These are phyloP conservation scores for Dolichopus griseipennis DNA, from an alignment of 2,888 invertebrate genomes.

Conservation along the genomic window DNA sequence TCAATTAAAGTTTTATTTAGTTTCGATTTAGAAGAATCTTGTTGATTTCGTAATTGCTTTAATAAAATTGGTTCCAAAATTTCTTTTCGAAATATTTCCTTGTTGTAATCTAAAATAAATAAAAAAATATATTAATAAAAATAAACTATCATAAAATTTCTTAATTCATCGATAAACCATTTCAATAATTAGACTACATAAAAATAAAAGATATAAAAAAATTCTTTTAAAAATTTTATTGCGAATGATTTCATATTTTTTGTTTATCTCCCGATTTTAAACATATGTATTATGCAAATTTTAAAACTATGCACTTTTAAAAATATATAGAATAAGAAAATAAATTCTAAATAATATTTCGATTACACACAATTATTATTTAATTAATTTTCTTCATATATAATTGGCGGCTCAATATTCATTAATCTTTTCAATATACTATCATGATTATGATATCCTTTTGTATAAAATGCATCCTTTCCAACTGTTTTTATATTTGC, in stretches of 20 bases:
- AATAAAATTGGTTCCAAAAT: background rate
- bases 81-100: background rate
- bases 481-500: constrained; percentile 33
- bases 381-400: background rate
- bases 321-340: no score
- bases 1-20: background rate
- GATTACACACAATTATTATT: no score
- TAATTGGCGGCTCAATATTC: background rate
- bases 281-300: no score
- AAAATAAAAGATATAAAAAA: no score
- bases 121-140: background rate
- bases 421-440: background rate
- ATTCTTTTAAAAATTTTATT: no score
- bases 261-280: no score
- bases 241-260: no score
- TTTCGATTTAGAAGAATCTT: background rate
- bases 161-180: no score
- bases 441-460: constrained; percentile 35
- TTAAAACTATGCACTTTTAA: no score
- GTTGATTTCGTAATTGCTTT: background rate
- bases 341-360: no score
- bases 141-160: no score
- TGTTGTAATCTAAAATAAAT: background rate
- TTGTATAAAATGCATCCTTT: constrained; percentile 28
- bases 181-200: no score